Conservation (phyloP, 2,113 vertebrate genomes). For the Syngnathoides biaculeatus region DNA sequence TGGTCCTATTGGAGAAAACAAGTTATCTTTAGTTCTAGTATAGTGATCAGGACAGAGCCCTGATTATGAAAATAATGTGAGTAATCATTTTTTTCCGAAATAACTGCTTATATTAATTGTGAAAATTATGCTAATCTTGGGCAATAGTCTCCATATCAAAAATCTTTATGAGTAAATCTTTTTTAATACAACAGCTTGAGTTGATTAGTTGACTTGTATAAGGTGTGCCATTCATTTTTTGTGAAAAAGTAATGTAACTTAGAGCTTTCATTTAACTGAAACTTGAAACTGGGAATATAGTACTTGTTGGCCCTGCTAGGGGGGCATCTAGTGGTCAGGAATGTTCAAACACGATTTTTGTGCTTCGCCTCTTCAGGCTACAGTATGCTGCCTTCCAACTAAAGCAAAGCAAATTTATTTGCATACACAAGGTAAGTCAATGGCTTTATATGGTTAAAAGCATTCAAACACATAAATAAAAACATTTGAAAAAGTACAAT, state of each 20-base stretch:
- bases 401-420: too few relatives aligned
- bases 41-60: background rate
- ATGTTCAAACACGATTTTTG: background rate
- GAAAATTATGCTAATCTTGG: too few relatives aligned
- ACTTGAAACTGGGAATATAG: background rate
- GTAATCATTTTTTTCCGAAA: background rate
- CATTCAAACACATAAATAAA: too few relatives aligned
- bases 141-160: too few relatives aligned
- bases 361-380: background rate
- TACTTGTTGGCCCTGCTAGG: background rate
- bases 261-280: background rate
- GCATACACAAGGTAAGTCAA: too few relatives aligned
- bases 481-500: too few relatives aligned
- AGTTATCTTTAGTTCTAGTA: background rate
- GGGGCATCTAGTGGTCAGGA: conserved; percentile 29
- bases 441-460: too few relatives aligned
- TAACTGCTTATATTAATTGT: too few relatives aligned
- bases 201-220: too few relatives aligned
- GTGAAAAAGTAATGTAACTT: background rate
- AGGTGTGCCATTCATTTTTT: background rate
- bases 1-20: background rate
- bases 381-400: background rate
- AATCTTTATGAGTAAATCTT: too few relatives aligned
- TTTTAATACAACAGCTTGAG: too few relatives aligned
- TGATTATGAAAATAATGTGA: background rate